Conservation (phyloP, 1,140 invertebrate species). For the Cydia strobilella region DNA sequence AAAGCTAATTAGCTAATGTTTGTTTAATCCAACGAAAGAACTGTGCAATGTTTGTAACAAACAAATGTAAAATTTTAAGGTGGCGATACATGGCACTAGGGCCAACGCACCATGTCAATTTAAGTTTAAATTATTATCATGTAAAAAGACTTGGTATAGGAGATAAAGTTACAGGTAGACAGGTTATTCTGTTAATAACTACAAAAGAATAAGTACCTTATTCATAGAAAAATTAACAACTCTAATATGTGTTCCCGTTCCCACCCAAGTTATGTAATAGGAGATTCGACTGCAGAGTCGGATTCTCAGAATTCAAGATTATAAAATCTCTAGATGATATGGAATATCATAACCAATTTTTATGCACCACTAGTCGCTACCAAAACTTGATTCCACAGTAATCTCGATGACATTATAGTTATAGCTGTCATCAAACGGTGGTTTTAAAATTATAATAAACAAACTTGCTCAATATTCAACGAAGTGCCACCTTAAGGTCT, state of each 20-base stretch:
- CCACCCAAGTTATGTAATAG: conserved; percentile 16
- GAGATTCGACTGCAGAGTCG: conserved; percentile 8
- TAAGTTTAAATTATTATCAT: not conserved
- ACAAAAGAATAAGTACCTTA: not conserved
- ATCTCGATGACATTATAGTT: conserved; percentile 7
- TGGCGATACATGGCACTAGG: not conserved
- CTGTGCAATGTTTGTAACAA: not conserved
- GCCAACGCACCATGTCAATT: not conserved
- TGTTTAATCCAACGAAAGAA: not conserved
- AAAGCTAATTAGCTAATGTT: not conserved
- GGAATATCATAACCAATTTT: not conserved
- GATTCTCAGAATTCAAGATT: conserved; percentile 7
- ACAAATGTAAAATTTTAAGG: not conserved
- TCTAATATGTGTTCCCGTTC: conserved; percentile 1
- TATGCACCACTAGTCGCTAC: not conserved
- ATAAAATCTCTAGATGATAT: not conserved
- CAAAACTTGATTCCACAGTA: conserved; percentile 7
- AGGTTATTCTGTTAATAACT: not conserved
- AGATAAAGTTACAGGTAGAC: not conserved
- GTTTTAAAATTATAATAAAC: conserved; percentile 5
- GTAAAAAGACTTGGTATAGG: not conserved
- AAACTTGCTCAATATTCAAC: not conserved
- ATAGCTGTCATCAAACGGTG: conserved; percentile 8
- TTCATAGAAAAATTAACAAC: not conserved
- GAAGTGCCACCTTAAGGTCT: not conserved